Evolutionary conservation across 2,113 vertebrate species (phyloP), one percentile per base, ranked within the genome.

Genomic region (Phyllopteryx taeniolatus): DNA sequence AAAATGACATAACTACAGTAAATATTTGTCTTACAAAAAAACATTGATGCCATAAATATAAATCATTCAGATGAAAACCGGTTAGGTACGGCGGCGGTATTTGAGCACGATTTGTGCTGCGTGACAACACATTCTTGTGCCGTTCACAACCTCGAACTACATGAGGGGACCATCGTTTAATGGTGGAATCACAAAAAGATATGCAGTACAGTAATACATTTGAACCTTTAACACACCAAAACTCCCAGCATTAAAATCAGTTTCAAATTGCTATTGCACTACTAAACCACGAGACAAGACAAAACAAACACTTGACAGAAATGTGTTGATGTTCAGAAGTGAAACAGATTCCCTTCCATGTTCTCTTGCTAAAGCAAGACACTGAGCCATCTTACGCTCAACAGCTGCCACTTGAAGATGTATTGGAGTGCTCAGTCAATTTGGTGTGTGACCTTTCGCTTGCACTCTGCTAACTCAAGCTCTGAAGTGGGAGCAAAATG

Each of bases 361-460:
- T 19, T 17, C 31, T 62, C 12, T 53, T 15, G 5, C 14, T 51
- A 14, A 51, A 14, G 13, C 49, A 14, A 15, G 17, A 4, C 15
- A 19, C 43, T 39, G 27, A 67, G 79, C 73, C 67, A 73, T 70
- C 46, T 62, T 56, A 8, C 19, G 33, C 56, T 78, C 62, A 44
- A 70, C 61, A 61, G 35, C 57, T 13, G 31, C 67, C 68, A 69
- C 70, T 79, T 79, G 0, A 78, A 27, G 11, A 35, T 71, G 10
- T 86, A 81, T 81, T 79, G 7, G 47, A 65, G 44, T 62, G 1
- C 57, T 78, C 33, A 60, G 51, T 57, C 49, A 51, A 42, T 68
- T 79, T 79, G 65, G 39, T 71, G 72, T 3, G 7, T 74, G 54
- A 71, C 76, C 76, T 83, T 73, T 53, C 44, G 22, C 62, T 78